phyloP scores from a whole-genome alignment of 2,797 vertebrate species.

The Varecia variegata region DNA sequence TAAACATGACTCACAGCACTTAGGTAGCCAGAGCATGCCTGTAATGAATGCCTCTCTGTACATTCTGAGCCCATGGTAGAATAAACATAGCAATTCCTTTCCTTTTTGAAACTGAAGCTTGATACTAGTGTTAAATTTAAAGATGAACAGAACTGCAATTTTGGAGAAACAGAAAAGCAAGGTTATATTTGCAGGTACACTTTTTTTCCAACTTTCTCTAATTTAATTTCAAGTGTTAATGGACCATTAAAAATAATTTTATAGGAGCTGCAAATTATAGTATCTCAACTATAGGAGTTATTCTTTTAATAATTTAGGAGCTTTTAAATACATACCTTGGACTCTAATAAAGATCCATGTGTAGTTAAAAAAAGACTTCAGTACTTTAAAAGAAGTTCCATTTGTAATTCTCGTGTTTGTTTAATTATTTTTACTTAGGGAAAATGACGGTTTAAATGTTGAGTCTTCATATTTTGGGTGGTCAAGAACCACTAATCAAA shows the following conservation, averaged over 20 bases:
- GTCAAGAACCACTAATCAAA: neutral
- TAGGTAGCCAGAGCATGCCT: neutral
- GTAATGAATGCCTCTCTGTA: conserved; percentile 53
- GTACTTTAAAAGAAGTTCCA: neutral
- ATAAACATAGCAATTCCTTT: conserved; percentile 27
- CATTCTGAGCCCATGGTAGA: conserved; percentile 19
- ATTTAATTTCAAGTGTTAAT: conserved; percentile 22
- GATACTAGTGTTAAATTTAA: neutral
- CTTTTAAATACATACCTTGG: conserved; percentile 4
- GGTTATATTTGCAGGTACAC: neutral
- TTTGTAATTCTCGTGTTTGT: neutral
- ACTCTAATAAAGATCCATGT: neutral
- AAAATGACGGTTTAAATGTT: neutral
- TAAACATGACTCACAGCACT: conserved; percentile 54
- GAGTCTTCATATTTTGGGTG: neutral
- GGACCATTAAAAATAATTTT: conserved; percentile 2
- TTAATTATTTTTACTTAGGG: neutral
- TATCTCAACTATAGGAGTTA: neutral
- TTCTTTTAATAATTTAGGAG: neutral
- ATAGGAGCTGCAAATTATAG: neutral
- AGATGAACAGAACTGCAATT: neutral
- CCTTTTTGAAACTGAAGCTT: conserved; percentile 57
- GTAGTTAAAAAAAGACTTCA: neutral
- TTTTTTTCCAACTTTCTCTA: neutral
- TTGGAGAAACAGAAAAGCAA: neutral